Evolutionary conservation across 2,888 invertebrate species (phyloP).

Genomic region (Choristoneura rosaceana): DNA sequence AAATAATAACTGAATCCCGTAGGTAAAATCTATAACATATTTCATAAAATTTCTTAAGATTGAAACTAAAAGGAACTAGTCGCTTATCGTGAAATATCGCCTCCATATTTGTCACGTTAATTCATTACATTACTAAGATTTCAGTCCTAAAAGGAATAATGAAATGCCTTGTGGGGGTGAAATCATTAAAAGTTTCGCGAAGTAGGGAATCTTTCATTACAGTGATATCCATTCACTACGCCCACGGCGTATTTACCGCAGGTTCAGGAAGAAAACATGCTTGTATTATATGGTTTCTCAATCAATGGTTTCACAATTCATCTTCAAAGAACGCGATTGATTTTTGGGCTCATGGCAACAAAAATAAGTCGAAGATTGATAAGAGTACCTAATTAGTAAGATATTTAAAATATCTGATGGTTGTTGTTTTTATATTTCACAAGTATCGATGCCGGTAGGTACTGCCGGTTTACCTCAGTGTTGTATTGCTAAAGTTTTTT

Average conservation of each 20-base stretch:
- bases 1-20: no score
- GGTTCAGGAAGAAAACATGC: background rate
- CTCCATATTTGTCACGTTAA: background rate
- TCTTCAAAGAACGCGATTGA: background rate
- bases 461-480: no score
- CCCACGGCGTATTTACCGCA: background rate
- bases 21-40: no score
- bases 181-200: slow-evolving; percentile 34
- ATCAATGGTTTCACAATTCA: background rate
- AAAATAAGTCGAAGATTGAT: background rate
- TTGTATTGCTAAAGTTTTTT: no score
- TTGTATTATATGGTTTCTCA: background rate
- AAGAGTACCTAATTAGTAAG: slow-evolving; percentile 6
- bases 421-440: background rate
- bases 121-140: background rate
- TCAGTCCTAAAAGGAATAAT: background rate
- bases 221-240: slow-evolving; percentile 7
- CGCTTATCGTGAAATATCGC: no score
- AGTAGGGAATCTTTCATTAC: slow-evolving; percentile 24
- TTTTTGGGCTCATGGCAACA: background rate
- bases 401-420: background rate
- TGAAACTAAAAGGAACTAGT: no score
- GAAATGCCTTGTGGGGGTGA: slow-evolving; percentile 14
- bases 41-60: no score
- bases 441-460: no score